Evolutionary conservation across 2,797 vertebrate genomes (phyloP).

Genomic region (Dermochelys coriacea): DNA sequence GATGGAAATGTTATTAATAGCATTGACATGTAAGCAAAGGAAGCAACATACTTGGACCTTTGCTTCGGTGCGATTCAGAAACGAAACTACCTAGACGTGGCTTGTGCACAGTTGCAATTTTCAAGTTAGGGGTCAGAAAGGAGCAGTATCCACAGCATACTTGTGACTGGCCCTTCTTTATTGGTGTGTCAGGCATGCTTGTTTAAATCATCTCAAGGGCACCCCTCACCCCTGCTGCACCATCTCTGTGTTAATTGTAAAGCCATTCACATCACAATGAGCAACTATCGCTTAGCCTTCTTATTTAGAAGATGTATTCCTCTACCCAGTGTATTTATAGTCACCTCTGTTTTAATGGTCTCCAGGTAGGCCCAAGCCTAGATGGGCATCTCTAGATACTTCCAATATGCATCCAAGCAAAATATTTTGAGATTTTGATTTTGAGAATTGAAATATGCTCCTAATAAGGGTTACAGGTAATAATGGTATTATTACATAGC

Average conservation of each 20-base stretch:
- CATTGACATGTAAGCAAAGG: neutral
- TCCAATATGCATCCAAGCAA: conserved; percentile 1
- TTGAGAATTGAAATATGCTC: conserved; percentile 34
- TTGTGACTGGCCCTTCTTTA: neutral
- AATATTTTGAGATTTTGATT: too few species aligned
- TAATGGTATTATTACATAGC: neutral
- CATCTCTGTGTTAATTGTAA: neutral
- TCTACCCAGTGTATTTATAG: conserved; percentile 17
- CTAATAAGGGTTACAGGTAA: neutral
- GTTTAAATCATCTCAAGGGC: neutral
- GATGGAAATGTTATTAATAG: neutral
- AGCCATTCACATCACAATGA: neutral
- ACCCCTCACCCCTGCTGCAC: neutral
- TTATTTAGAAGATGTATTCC: conserved; percentile 1
- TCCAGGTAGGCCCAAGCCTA: neutral
- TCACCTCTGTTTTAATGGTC: conserved; percentile 24
- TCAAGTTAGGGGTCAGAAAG: neutral
- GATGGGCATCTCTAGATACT: conserved; percentile 37
- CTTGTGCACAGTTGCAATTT: neutral
- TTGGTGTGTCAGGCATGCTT: neutral
- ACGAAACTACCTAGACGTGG: neutral
- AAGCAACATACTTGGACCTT: neutral
- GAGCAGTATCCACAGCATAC: neutral
- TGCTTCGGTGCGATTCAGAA: neutral
- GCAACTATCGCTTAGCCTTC: neutral